Conservation (phyloP, 2,888 invertebrate species). For the Gortyna flavago region DNA sequence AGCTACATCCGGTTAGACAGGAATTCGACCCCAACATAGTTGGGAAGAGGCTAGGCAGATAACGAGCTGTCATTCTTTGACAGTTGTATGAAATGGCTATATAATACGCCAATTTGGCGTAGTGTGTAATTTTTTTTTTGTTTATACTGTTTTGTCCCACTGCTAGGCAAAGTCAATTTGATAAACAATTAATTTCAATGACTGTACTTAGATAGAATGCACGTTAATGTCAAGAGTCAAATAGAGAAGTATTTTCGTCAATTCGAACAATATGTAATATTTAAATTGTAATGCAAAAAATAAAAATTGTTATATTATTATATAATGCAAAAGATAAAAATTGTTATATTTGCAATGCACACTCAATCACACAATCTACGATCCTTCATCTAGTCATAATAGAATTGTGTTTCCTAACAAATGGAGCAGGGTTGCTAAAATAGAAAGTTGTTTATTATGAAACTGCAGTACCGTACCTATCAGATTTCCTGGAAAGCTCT, state of each 20-base stretch:
- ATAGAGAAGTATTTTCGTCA: neutral
- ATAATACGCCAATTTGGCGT: neutral
- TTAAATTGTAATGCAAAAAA: no score
- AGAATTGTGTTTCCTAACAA: neutral
- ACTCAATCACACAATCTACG: neutral
- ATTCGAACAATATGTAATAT: neutral
- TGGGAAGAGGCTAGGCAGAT: no score
- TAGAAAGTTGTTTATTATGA: conserved; percentile 5
- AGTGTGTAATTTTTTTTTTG: no score
- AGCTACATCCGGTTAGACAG: no score
- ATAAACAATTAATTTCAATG: neutral
- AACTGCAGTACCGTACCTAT: conserved; percentile 14
- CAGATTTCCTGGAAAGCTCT: neutral
- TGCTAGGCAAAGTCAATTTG: neutral
- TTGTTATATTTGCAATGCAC: neutral
- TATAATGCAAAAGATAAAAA: no score
- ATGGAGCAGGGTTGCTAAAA: neutral
- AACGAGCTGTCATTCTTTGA: no score
- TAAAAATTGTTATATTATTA: no score
- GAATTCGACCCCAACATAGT: no score
- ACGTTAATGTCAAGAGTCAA: neutral
- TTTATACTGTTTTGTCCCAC: no score
- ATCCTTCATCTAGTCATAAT: neutral
- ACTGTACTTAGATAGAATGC: neutral
- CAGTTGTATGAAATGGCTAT: no score